A percentile compares a stretch with the other conserved stretches of the same genome.
Evolutionary conservation across 2,888 invertebrate species (phyloP).

Genomic region (Empis livida): DNA sequence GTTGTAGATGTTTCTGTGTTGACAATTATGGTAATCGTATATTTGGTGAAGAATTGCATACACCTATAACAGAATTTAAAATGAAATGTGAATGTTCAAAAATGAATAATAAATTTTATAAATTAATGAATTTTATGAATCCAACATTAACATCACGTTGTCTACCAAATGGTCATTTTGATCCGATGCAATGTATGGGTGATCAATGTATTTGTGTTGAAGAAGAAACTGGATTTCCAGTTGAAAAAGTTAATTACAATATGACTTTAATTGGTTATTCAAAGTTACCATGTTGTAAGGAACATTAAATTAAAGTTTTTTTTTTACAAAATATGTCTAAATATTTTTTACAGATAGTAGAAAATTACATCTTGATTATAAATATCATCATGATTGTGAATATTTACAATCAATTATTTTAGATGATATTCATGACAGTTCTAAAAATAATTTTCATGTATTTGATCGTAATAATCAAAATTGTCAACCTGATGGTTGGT

Average conservation of each 20-base stretch:
- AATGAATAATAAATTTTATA: constrained; percentile 38
- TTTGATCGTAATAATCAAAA: constrained; percentile 30
- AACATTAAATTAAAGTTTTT: neutral
- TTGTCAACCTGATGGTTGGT: constrained; percentile 42
- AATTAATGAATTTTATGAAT: constrained; percentile 32
- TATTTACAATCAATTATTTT: constrained; percentile 21
- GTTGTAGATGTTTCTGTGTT: constrained; percentile 51
- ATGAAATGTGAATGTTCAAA: constrained; percentile 53
- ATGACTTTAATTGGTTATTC: constrained; percentile 30
- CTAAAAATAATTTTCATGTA: constrained; percentile 24
- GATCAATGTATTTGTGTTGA: constrained; percentile 50
- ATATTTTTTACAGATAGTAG: constrained; percentile 26
- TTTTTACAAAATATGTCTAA: neutral
- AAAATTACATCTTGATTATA: constrained; percentile 25
- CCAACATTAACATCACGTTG: constrained; percentile 44
- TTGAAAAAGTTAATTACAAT: constrained; percentile 22
- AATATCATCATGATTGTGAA: constrained; percentile 37
- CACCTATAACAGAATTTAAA: constrained; percentile 30
- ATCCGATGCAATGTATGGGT: constrained; percentile 50
- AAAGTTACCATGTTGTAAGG: constrained; percentile 38
- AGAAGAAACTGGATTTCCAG: constrained; percentile 38
- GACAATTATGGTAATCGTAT: constrained; percentile 47
- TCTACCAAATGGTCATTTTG: constrained; percentile 50
- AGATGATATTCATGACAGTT: constrained; percentile 23
- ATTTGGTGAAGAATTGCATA: constrained; percentile 49